phyloP scores from a whole-genome alignment of 2,113 vertebrate genomes.

The Polypterus senegalus region DNA sequence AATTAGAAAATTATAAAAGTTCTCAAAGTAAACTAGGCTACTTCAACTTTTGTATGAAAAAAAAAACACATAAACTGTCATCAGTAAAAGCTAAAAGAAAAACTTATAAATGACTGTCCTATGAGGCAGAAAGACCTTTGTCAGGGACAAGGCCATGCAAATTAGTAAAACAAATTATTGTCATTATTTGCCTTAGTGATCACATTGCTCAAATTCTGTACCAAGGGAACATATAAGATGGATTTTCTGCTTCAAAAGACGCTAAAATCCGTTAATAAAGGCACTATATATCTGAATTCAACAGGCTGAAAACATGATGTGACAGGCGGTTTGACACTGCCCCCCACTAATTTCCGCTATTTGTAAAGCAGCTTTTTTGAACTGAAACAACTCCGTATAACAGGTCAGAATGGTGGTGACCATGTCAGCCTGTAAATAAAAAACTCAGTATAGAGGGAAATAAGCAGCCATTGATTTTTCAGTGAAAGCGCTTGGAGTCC shows the following conservation, averaged over 20 bases:
- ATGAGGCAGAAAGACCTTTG: too few relatives aligned
- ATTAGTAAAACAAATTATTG: too few relatives aligned
- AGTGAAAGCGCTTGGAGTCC: constrained; percentile 42
- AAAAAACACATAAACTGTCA: too few relatives aligned
- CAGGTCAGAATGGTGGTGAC: constrained; percentile 48
- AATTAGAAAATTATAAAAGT: too few relatives aligned
- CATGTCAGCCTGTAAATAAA: constrained; percentile 54
- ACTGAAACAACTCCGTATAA: constrained; percentile 57
- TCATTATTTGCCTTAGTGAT: too few relatives aligned
- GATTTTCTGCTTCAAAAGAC: constrained; percentile 27
- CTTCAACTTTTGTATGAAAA: too few relatives aligned
- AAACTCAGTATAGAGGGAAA: constrained; percentile 39
- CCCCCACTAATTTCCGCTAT: constrained; percentile 64
- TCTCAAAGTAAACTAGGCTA: too few relatives aligned
- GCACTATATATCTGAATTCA: constrained; percentile 59
- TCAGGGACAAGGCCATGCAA: too few relatives aligned
- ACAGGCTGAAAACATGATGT: constrained; percentile 73
- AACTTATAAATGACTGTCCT: too few relatives aligned
- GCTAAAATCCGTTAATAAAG: constrained; percentile 58
- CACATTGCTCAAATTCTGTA: too few relatives aligned
- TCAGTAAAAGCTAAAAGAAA: too few relatives aligned
- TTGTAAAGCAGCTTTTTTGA: constrained; percentile 59
- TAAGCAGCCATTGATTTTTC: constrained; percentile 62
- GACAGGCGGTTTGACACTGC: constrained; percentile 67
- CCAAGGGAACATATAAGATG: too few relatives aligned